Evolutionary conservation across 2,888 invertebrate genomes (phyloP), one percentile per base, ranked within the genome.

Genomic region (Patella pellucida): DNA sequence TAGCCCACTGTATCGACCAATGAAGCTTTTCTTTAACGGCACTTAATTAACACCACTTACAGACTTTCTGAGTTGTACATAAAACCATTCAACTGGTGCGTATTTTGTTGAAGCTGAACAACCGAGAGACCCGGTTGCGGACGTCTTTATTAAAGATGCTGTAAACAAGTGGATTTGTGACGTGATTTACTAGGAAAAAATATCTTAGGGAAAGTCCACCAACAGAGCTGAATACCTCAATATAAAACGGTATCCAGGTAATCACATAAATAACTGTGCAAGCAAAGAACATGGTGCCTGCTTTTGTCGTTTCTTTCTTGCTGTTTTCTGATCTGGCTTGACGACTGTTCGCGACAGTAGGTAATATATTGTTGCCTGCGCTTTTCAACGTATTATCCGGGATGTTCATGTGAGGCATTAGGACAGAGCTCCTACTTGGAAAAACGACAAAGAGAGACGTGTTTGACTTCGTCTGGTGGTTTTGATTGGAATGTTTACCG

Each of bases 221-320:
- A 14, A 67, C 56, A 11, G 69, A 16, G 14, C 71, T 31, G 51
- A 77, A 77, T 11, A 77, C 54, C 50, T 77, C 77, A 14, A 77
- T 23, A 72, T 72, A 77, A 52, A 77, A 77, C 16, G 77, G 74
- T 70, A 77, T 52, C 77, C 77, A 77, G 3, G 69, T 56, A 23
- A 75, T 41, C 52, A 75, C 67, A 68, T 72, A 72, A 69, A 77
- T 56, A 16, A 77, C 74, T 1, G 77, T 77, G 52, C 77, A 77
- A 31, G 72, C 56, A 52, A 75, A 72, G 41, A 77, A 41, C 77
- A 77, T 77, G 14, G 77, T 77, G 16, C 75, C 77, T 0, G 77
- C 69, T 23, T 75, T 74, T 19, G 70, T 69, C 19, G 50, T 15
- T 31, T n/a, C 56, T n/a, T 51, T 41, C 41, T 41, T 41, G 41